A percentile compares a stretch with the other conserved stretches of the same genome.
Evolutionary conservation across 2,797 vertebrate species (phyloP).

Genomic region (Pantherophis vulpinus): DNA sequence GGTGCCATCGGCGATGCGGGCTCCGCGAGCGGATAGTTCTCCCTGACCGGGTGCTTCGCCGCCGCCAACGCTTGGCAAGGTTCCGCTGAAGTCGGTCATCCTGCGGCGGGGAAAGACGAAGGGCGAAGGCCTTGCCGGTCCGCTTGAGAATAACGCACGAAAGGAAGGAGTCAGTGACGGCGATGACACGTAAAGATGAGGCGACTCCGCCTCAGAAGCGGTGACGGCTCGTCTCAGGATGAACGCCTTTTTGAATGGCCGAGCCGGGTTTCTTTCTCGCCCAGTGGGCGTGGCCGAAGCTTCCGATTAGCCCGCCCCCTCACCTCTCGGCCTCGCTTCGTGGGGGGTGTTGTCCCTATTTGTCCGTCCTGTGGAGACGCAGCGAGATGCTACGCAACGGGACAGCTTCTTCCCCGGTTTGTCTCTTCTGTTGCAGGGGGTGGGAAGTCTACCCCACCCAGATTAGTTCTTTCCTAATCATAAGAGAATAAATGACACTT

Average conservation of each 20-base stretch:
- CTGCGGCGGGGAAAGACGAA: background rate
- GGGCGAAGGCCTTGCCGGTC: no score
- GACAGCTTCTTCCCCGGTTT: background rate
- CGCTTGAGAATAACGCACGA: no score
- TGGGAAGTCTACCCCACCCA: background rate
- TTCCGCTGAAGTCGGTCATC: background rate
- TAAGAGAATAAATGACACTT: background rate
- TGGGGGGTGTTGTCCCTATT: background rate
- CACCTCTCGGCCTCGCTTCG: background rate
- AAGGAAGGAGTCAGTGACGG: fast-evolving
- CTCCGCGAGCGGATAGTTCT: conserved; percentile 2
- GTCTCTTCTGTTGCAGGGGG: background rate
- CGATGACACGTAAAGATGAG: fast-evolving
- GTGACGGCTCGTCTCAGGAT: background rate
- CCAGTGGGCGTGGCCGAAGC: background rate
- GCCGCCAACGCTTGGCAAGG: background rate
- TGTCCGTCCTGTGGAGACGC: background rate
- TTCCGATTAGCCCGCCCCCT: background rate
- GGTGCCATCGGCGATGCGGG: conserved; percentile 9
- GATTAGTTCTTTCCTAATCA: background rate
- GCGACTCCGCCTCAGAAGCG: background rate
- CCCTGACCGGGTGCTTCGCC: background rate
- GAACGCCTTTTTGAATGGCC: background rate
- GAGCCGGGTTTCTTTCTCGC: background rate
- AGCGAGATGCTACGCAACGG: background rate